Percentiles rank a stretch among this genome's conserved stretches.
These are phyloP conservation scores for Heteromyza rotundicornis DNA, from an alignment of 2,888 invertebrate species.

Conservation along the genomic window DNA sequence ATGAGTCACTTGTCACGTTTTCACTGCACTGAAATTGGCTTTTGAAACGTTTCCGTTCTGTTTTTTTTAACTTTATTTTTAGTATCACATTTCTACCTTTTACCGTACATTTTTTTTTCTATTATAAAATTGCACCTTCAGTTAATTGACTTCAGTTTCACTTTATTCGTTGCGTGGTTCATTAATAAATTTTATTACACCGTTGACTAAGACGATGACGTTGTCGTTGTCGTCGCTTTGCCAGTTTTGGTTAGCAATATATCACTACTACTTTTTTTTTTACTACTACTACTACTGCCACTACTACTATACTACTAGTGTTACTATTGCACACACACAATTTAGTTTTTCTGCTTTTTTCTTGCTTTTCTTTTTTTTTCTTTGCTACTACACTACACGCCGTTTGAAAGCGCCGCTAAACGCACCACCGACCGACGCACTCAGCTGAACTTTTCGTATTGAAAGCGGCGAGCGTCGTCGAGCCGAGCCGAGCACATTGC, in stretches of 20 bases:
- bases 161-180: neutral
- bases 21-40: too few relatives aligned
- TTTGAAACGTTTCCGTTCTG: too few relatives aligned
- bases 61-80: too few relatives aligned
- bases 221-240: too few relatives aligned
- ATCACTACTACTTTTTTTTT: too few relatives aligned
- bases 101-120: neutral
- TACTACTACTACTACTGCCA: constrained; percentile 37
- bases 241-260: too few relatives aligned
- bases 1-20: neutral
- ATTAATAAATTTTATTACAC: neutral
- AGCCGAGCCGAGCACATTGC: constrained; percentile 30
- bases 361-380: neutral
- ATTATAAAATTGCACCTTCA: too few relatives aligned
- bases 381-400: neutral
- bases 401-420: neutral
- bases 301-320: constrained; percentile 42
- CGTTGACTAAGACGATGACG: too few relatives aligned
- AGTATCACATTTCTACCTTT: neutral
- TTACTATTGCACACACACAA: constrained; percentile 32
- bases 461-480: constrained; percentile 38
- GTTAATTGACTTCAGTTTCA: constrained; percentile 9
- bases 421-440: constrained; percentile 45
- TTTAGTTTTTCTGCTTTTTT: neutral
- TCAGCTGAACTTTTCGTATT: constrained; percentile 56